Percentiles rank a stretch among this genome's conserved stretches.
phyloP scores from a whole-genome alignment of 1,140 invertebrate species.

The Drosophila gunungcola region DNA sequence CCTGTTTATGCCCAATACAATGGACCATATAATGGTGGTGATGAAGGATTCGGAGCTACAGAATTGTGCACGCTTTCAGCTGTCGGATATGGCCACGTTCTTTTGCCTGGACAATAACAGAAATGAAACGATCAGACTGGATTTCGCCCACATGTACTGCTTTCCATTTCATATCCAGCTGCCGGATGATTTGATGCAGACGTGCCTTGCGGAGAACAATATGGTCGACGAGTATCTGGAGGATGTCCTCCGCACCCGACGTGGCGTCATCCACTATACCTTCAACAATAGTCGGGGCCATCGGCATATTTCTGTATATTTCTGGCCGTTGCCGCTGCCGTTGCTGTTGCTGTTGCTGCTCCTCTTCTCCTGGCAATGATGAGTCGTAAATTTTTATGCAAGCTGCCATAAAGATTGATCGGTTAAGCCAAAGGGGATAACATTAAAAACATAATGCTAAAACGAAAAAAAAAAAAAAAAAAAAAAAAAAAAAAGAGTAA shows the following conservation, averaged over 20 bases:
- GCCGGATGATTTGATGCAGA: constrained; percentile 55
- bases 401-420: constrained; percentile 68
- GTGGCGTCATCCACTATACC: constrained; percentile 49
- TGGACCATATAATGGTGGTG: constrained; percentile 32
- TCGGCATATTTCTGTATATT: too few species aligned
- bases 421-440: constrained; percentile 5
- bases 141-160: constrained; percentile 42
- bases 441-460: constrained; percentile 1
- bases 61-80: constrained; percentile 17
- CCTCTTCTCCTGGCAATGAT: constrained; percentile 24
- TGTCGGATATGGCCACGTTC: constrained; percentile 26
- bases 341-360: neutral
- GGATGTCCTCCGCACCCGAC: constrained; percentile 15
- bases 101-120: constrained; percentile 1
- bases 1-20: constrained; percentile 33
- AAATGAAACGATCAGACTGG: constrained; percentile 22
- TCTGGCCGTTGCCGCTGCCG: neutral
- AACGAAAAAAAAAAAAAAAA: neutral
- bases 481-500: neutral
- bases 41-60: constrained; percentile 50
- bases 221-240: neutral
- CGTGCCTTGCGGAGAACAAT: constrained; percentile 30
- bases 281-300: constrained; percentile 9
- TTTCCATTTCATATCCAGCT: constrained; percentile 70
- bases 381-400: constrained; percentile 68